These are phyloP conservation scores for Pseudopleuronectes americanus DNA, from an alignment of 2,797 vertebrate species.

Conservation along the genomic window DNA sequence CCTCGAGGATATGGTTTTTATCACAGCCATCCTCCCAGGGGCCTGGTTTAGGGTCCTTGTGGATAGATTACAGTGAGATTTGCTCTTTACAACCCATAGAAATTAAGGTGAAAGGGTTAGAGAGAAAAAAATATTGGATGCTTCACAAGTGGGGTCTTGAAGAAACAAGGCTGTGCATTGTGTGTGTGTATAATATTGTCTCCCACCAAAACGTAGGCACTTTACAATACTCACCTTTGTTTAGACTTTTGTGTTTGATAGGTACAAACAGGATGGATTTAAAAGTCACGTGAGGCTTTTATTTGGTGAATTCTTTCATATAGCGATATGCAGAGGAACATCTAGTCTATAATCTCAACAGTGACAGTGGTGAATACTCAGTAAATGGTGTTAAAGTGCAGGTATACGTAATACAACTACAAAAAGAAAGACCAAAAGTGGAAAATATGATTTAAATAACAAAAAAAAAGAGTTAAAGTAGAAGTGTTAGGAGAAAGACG, in stretches of 20 bases:
- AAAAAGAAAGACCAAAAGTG: conserved; percentile 8
- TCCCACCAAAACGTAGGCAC: conserved; percentile 10
- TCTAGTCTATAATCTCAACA: conserved; percentile 8
- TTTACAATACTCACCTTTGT: conserved; percentile 36
- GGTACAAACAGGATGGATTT: conserved; percentile 5
- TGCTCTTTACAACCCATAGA: conserved; percentile 71
- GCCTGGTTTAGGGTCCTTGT: conserved; percentile 85
- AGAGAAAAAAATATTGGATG: conserved; percentile 31
- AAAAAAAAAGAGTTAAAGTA: conserved; percentile 39
- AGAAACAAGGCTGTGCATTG: not conserved
- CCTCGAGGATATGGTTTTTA: conserved; percentile 87
- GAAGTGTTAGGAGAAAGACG: conserved; percentile 40
- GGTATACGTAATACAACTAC: conserved; percentile 5
- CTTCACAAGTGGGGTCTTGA: conserved; percentile 33
- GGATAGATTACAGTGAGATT: conserved; percentile 82
- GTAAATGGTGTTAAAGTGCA: not conserved
- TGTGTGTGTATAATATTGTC: conserved; percentile 32
- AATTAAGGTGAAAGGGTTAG: conserved; percentile 56
- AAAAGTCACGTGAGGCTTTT: not conserved
- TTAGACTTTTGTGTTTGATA: not conserved
- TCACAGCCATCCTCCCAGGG: conserved; percentile 81
- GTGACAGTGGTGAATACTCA: conserved; percentile 12
- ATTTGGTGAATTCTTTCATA: not conserved
- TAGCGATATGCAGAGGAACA: not conserved
- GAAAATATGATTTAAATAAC: conserved; percentile 46